Evolutionary conservation across 2,888 invertebrate genomes (phyloP).

Genomic region (Philereme vetulata): DNA sequence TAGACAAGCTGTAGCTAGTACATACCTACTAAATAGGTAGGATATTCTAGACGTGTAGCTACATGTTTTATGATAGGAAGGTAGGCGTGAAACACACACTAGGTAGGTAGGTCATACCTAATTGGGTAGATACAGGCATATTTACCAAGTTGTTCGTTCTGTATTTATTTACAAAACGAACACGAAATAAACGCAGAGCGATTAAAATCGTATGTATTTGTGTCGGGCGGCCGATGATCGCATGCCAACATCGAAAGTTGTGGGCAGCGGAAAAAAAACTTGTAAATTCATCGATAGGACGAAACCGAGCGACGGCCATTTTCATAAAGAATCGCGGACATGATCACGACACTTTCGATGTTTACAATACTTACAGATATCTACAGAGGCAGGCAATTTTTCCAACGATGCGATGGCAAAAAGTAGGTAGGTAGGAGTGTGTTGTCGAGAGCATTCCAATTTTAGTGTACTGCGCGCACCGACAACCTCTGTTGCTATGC

Average conservation of each 20-base stretch:
- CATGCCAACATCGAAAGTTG: conserved; percentile 47
- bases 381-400: conserved; percentile 54
- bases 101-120: conserved; percentile 15
- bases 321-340: conserved; percentile 52
- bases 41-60: background rate
- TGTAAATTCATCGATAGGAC: conserved; percentile 39
- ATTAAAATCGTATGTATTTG: conserved; percentile 43
- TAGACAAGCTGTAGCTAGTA: too few relatives aligned
- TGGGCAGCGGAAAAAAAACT: conserved; percentile 37
- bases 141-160: conserved; percentile 2
- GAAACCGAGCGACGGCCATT: conserved; percentile 46
- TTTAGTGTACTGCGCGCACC: conserved; percentile 64
- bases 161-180: conserved; percentile 29
- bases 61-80: background rate
- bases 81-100: conserved; percentile 17
- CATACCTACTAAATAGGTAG: too few relatives aligned
- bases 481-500: conserved; percentile 64
- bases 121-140: background rate
- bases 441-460: conserved; percentile 62
- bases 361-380: conserved; percentile 30
- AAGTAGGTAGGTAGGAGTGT: conserved; percentile 41
- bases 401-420: conserved; percentile 53
- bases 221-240: conserved; percentile 42
- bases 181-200: conserved; percentile 34
- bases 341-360: conserved; percentile 54